A percentile compares a stretch with the other conserved stretches of the same genome.
phyloP scores from a whole-genome alignment of 2,888 invertebrate species.

The Callinectes sapidus region DNA sequence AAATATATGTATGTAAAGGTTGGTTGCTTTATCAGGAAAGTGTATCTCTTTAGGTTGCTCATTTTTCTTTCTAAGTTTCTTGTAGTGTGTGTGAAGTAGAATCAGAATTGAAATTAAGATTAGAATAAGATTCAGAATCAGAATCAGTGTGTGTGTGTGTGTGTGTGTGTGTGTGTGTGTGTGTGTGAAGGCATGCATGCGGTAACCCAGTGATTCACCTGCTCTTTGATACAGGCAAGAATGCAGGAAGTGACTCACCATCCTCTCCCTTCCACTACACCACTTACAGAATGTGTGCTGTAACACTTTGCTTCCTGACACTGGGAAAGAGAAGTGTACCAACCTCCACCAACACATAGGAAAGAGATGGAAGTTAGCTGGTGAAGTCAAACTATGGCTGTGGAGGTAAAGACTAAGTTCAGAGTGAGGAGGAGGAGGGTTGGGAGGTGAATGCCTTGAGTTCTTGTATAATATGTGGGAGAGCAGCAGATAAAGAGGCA shows the following conservation, averaged over 20 bases:
- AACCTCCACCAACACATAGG: too few species aligned
- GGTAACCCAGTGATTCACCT: not conserved
- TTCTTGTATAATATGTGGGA: not conserved
- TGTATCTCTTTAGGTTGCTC: too few species aligned
- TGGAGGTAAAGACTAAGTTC: not conserved
- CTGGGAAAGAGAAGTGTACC: too few species aligned
- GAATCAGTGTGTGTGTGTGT: not conserved
- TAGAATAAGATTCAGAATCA: too few species aligned
- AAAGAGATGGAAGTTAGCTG: too few species aligned
- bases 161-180: constrained; percentile 1
- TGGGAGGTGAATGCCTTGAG: not conserved
- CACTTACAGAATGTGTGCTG: not conserved
- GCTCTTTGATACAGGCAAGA: not conserved
- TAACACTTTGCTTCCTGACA: not conserved
- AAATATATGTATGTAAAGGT: not conserved
- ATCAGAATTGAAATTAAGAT: too few species aligned
- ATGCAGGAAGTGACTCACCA: not conserved
- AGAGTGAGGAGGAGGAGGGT: not conserved
- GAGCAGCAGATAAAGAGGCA: not conserved
- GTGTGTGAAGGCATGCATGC: not conserved
- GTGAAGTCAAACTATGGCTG: not conserved
- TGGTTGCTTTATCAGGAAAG: not conserved
- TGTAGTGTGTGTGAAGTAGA: not conserved
- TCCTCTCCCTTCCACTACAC: not conserved
- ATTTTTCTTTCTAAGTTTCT: not conserved